Evolutionary conservation across 2,888 invertebrate species (phyloP), one percentile per base, ranked within the genome.

Genomic region (Carcina quercana): DNA sequence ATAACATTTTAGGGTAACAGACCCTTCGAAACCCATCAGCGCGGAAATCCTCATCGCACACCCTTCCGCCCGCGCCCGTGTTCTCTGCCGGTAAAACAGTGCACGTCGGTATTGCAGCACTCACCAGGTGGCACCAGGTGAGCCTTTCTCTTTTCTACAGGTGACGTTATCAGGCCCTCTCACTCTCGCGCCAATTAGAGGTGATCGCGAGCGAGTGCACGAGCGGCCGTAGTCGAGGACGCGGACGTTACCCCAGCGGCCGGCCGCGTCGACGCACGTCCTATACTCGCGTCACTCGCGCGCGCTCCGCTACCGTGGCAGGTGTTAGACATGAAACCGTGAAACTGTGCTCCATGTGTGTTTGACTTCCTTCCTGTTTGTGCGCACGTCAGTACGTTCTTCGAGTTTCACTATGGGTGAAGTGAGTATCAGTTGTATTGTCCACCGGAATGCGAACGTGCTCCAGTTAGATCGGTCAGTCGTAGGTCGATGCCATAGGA

Each of bases 221-320:
- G 49, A 53, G 48, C 45, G 42, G 12, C 12, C 11, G 24, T 11
- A 24, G 47, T 42, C 43, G 50, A 57, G 61, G 65, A 59, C 60
- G 62, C 72, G 69, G 74, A 73, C 75, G 73, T 70, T 73, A 78
- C 76, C 69, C n/a, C n/a, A n/a, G 76, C 72, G 75, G 51, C 55
- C 58, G 69, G 50, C 56, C 49, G 54, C 55, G 59, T 65, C 45
- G 52, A 38, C 60, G 71, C 63, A 66, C 66, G 24, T 11, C 11
- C 24, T 24, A 17, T 5, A 17, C 5, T 52, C 44, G 43, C 52
- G 48, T 29, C 40, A 7, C 17, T 17, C 7, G 38, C 43, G 43
- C 43, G 42, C 32, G 36, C 40, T 43, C 50, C 32, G 31, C 47
- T 53, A 43, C 49, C 66, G 70, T 59, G 65, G 57, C 68, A 64